Percentiles rank a stretch among this genome's conserved stretches.
Conservation (phyloP, 2,113 vertebrate species). For the Notothenia rossii region DNA sequence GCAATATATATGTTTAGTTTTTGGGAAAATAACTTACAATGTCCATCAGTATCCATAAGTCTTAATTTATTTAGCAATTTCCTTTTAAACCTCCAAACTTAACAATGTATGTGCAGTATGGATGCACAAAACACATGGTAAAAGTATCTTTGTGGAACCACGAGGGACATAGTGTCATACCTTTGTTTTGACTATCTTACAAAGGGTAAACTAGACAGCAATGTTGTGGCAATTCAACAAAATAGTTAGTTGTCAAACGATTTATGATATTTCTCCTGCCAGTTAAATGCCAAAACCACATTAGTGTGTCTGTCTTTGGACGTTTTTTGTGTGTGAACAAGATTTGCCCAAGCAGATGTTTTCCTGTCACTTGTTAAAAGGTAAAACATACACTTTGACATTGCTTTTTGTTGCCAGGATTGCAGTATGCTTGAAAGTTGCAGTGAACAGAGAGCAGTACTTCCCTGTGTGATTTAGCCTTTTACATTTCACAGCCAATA, state of each 20-base stretch:
- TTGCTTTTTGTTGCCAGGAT: not conserved
- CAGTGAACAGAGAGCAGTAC: not conserved
- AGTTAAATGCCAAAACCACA: not conserved
- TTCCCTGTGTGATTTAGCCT: constrained; percentile 14
- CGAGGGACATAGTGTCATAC: not conserved
- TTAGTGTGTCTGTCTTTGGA: not conserved
- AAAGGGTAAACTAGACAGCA: not conserved
- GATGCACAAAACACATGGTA: not conserved
- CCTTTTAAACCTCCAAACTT: not conserved
- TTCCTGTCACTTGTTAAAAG: not conserved
- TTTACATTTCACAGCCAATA: constrained; percentile 16
- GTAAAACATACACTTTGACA: not conserved
- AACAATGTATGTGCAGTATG: not conserved
- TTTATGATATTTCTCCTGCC: not conserved
- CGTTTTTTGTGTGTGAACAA: not conserved
- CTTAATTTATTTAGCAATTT: too few species aligned
- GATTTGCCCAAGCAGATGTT: not conserved
- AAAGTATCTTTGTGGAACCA: too few species aligned
- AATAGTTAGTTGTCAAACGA: not conserved
- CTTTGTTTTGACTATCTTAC: not conserved
- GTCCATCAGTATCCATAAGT: too few species aligned
- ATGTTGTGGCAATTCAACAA: not conserved
- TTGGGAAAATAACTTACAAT: not conserved
- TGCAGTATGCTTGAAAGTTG: not conserved
- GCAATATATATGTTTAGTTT: not conserved